phyloP scores from a whole-genome alignment of 2,888 invertebrate species.

The Catocala nupta region DNA sequence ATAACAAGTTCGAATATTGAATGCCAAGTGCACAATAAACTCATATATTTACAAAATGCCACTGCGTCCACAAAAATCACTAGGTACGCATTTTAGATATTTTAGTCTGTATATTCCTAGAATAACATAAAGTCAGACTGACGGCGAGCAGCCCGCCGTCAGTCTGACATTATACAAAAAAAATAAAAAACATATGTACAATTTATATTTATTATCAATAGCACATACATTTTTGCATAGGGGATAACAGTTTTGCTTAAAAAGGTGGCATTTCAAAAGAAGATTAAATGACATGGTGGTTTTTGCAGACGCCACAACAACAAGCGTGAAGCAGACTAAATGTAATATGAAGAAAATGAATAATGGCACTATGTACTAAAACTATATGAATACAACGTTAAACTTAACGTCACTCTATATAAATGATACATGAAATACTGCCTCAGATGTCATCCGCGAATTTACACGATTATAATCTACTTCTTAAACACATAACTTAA shows the following conservation, averaged over 20 bases:
- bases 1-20: slow-evolving; percentile 39
- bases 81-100: neutral
- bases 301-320: slow-evolving; percentile 1
- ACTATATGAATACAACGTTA: slow-evolving; percentile 53
- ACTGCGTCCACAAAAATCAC: neutral
- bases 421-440: slow-evolving; percentile 80
- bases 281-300: no score
- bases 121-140: neutral
- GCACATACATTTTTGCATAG: no score
- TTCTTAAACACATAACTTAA: slow-evolving; percentile 24
- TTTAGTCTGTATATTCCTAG: no score
- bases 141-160: neutral
- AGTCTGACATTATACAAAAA: no score
- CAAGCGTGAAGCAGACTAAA: slow-evolving; percentile 35
- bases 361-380: slow-evolving; percentile 68
- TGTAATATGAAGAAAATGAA: slow-evolving; percentile 36
- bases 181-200: no score
- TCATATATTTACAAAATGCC: slow-evolving; percentile 39
- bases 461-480: slow-evolving; percentile 62
- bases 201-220: no score
- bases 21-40: slow-evolving; percentile 29
- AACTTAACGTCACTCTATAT: slow-evolving; percentile 48
- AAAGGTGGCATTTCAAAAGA: no score
- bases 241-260: no score
- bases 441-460: slow-evolving; percentile 82